Percentiles rank a stretch among this genome's conserved stretches.
Conservation (phyloP, 2,888 invertebrate species). For the Spodoptera exigua region DNA sequence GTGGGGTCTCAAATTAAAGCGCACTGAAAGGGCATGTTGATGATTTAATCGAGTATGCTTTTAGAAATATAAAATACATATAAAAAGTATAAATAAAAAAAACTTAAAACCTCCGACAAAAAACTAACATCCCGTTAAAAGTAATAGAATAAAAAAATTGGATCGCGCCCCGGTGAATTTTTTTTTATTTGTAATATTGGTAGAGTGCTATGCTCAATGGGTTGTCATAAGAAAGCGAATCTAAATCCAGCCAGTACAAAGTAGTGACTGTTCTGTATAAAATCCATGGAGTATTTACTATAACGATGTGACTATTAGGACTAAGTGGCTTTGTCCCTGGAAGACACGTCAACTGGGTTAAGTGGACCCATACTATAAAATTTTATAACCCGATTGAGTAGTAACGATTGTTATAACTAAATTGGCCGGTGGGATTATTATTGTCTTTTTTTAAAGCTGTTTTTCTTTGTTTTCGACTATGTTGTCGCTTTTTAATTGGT, state of each 20-base stretch:
- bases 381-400: constrained; percentile 69
- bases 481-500: background rate
- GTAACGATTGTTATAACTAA: constrained; percentile 63
- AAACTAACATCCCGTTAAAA: too few relatives aligned
- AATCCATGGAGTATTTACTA: constrained; percentile 79
- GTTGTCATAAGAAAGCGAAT: background rate
- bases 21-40: too few relatives aligned
- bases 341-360: constrained; percentile 73
- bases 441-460: constrained; percentile 2
- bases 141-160: too few relatives aligned
- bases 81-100: too few relatives aligned
- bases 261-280: constrained; percentile 58
- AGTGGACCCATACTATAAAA: constrained; percentile 80
- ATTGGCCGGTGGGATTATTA: constrained; percentile 37
- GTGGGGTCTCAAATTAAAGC: too few relatives aligned
- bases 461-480: constrained; percentile 1
- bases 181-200: too few relatives aligned
- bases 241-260: constrained; percentile 12
- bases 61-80: too few relatives aligned
- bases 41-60: too few relatives aligned
- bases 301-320: constrained; percentile 75
- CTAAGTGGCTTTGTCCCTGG: constrained; percentile 72
- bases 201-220: too few relatives aligned
- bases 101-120: too few relatives aligned
- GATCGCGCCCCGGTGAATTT: too few relatives aligned